Evolutionary conservation across 2,888 invertebrate genomes (phyloP).

Genomic region (Balanococcus diminutus): DNA sequence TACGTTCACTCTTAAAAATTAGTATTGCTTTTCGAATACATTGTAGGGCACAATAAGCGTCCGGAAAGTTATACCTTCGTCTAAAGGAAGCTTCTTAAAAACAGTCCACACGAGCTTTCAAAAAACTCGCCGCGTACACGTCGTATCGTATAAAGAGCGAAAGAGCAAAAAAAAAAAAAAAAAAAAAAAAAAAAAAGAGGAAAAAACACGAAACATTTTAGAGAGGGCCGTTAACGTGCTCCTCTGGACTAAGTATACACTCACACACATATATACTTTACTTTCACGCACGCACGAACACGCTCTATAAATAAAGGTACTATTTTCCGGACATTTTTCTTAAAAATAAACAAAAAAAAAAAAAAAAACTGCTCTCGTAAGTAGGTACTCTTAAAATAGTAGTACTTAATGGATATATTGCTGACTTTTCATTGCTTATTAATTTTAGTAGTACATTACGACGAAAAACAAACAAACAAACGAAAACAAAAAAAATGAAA

Average conservation of each 20-base stretch:
- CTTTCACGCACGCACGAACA: background rate
- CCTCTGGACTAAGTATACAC: background rate
- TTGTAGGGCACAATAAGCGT: conserved; percentile 50
- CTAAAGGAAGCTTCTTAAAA: background rate
- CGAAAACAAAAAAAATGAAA: background rate
- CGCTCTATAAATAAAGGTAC: conserved; percentile 27
- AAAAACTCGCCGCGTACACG: background rate
- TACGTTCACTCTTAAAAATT: conserved; percentile 44
- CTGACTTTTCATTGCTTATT: conserved; percentile 35
- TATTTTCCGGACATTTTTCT: conserved; percentile 28
- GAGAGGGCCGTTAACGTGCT: conserved; percentile 20
- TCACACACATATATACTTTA: background rate
- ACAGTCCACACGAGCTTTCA: background rate
- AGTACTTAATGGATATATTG: conserved; percentile 23
- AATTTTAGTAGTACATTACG: background rate
- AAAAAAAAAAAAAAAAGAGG: background rate
- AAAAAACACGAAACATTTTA: conserved; percentile 38
- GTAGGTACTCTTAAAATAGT: conserved; percentile 22
- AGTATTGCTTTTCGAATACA: conserved; percentile 55
- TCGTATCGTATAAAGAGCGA: background rate
- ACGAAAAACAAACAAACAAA: background rate
- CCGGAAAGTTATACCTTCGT: conserved; percentile 21
- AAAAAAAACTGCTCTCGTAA: conserved; percentile 16
- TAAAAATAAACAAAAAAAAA: background rate
- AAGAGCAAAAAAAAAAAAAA: background rate